These are phyloP conservation scores for Tolmerus cingulatus DNA, from an alignment of 2,888 invertebrate genomes.

Conservation along the genomic window DNA sequence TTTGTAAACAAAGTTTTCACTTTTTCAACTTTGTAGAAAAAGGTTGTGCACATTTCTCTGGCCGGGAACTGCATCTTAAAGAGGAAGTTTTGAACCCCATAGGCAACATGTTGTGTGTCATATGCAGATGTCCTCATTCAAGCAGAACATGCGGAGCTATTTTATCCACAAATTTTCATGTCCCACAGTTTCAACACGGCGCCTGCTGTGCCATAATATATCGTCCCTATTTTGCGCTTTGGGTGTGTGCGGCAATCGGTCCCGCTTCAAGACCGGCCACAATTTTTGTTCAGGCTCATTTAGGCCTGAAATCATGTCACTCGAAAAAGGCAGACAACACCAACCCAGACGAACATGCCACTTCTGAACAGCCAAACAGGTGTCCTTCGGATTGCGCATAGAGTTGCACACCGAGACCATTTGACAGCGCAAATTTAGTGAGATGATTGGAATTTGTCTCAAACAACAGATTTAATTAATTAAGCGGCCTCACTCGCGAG, in stretches of 20 bases:
- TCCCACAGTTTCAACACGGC: not conserved
- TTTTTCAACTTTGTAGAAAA: not conserved
- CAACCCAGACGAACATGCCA: slow-evolving; percentile 4
- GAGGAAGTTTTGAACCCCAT: not conserved
- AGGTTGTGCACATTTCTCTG: not conserved
- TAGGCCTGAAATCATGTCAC: slow-evolving; percentile 6
- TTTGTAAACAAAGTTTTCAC: not conserved
- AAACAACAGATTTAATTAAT: slow-evolving; percentile 30
- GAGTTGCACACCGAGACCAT: not conserved
- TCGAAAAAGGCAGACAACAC: not conserved
- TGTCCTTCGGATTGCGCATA: not conserved
- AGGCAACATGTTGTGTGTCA: not conserved
- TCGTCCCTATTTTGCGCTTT: not conserved
- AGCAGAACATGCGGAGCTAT: not conserved
- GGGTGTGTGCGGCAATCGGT: slow-evolving; percentile 2
- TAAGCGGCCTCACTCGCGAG: not conserved
- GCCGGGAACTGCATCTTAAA: not conserved
- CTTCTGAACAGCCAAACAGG: slow-evolving; percentile 19
- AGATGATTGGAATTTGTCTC: slow-evolving; percentile 14
- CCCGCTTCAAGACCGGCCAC: not conserved
- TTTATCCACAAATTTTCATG: slow-evolving; percentile 4
- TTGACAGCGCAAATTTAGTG: slow-evolving; percentile 12
- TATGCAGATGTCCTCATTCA: slow-evolving; percentile 10
- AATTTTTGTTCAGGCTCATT: slow-evolving; percentile 8
- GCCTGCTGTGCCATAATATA: not conserved